Conservation (phyloP, 2,888 invertebrate genomes). For the Strigamia maritima region DNA sequence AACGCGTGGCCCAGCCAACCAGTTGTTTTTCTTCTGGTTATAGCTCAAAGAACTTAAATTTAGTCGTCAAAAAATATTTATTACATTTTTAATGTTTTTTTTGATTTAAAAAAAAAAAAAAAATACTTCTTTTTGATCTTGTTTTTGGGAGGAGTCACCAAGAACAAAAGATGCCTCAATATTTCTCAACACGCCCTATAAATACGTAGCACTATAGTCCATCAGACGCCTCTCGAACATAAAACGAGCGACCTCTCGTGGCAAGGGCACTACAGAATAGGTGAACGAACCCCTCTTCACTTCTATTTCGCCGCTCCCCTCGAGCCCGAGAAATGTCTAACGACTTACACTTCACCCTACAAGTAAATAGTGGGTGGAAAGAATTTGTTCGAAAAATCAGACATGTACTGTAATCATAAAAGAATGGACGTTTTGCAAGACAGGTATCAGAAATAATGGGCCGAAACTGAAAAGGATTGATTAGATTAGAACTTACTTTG, state of each 20-base stretch:
- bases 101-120: not conserved
- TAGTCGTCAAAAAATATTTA: too few relatives aligned
- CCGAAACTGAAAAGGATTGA: not conserved
- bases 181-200: conserved; percentile 16
- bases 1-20: not conserved
- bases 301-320: not conserved
- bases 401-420: not conserved
- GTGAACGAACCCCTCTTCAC: conserved; percentile 19
- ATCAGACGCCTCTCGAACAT: conserved; percentile 15
- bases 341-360: not conserved
- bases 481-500: too few relatives aligned
- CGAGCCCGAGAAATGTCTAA: not conserved
- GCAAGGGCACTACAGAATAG: not conserved
- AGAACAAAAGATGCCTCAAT: not conserved
- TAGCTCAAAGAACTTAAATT: too few relatives aligned
- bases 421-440: not conserved
- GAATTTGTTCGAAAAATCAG: not conserved
- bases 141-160: not conserved
- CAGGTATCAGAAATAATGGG: not conserved
- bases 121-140: not conserved
- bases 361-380: conserved; percentile 5
- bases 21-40: not conserved
- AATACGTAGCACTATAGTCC: conserved; percentile 7
- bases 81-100: too few relatives aligned
- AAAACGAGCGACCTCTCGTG: conserved; percentile 19